Conservation (phyloP, 2,888 invertebrate genomes). For the Mylabris sibirica region DNA sequence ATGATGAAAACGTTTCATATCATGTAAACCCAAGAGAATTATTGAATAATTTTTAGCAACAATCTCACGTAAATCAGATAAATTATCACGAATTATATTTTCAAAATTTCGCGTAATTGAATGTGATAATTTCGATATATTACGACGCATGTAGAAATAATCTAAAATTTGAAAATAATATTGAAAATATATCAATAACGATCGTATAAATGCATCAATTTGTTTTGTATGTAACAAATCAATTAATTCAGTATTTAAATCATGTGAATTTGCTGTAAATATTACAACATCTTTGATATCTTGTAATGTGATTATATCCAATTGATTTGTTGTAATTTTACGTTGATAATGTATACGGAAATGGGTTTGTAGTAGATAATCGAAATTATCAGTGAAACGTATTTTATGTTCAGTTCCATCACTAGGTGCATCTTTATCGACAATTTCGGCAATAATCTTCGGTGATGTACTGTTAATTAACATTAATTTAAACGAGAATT, state of each 20-base stretch:
- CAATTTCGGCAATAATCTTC: neutral
- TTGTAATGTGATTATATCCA: constrained; percentile 68
- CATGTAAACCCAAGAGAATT: constrained; percentile 66
- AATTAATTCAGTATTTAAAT: constrained; percentile 68
- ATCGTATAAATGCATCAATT: constrained; percentile 70
- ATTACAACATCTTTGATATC: constrained; percentile 70
- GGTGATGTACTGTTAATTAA: neutral
- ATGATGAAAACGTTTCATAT: constrained; percentile 65
- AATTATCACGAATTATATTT: constrained; percentile 63
- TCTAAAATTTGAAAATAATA: constrained; percentile 71
- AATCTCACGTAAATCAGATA: constrained; percentile 67
- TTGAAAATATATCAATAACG: constrained; percentile 70
- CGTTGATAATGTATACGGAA: constrained; percentile 69
- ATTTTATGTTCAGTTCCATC: neutral
- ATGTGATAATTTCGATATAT: constrained; percentile 66
- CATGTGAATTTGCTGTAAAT: constrained; percentile 64
- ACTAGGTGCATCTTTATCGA: neutral
- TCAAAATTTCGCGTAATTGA: constrained; percentile 63
- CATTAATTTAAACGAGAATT: constrained; percentile 50
- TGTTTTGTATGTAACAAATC: constrained; percentile 67
- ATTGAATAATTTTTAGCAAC: constrained; percentile 70
- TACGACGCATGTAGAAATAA: constrained; percentile 64
- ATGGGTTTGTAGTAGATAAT: constrained; percentile 61
- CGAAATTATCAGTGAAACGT: neutral
- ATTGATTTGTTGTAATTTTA: constrained; percentile 64